Conservation (phyloP, 2,888 invertebrate species). For the Drosophila pseudotakahashii region DNA sequence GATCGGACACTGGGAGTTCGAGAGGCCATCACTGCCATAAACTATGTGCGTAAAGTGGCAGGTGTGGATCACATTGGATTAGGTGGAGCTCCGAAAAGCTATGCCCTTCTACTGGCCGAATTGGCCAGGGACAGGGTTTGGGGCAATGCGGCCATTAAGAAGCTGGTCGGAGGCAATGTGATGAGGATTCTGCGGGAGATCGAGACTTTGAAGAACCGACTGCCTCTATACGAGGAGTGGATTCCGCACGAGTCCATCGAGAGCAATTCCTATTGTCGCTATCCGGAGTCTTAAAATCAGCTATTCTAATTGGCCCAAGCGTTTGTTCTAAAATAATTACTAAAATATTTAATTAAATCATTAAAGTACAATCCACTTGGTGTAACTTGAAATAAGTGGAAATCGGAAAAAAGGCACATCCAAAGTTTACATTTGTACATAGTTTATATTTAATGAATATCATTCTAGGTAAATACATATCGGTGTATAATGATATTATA, state of each 20-base stretch:
- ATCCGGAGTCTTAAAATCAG: slow-evolving; percentile 84
- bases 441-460: slow-evolving; percentile 50
- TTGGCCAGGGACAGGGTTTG: slow-evolving; percentile 86
- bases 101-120: slow-evolving; percentile 87
- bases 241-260: slow-evolving; percentile 85
- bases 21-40: slow-evolving; percentile 86
- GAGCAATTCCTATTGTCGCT: slow-evolving; percentile 86
- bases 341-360: slow-evolving; percentile 20
- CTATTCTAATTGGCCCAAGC: slow-evolving; percentile 8
- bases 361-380: slow-evolving; percentile 13
- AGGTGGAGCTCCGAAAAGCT: slow-evolving; percentile 85
- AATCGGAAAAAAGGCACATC: neutral
- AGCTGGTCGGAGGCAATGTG: slow-evolving; percentile 87
- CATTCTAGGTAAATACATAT: slow-evolving; percentile 54
- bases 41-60: slow-evolving; percentile 87
- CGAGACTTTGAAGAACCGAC: slow-evolving; percentile 84
- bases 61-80: slow-evolving; percentile 89
- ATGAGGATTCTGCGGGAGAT: slow-evolving; percentile 86
- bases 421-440: slow-evolving; percentile 39
- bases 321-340: slow-evolving; percentile 32
- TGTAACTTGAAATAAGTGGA: neutral
- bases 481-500: slow-evolving; percentile 45
- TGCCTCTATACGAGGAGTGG: slow-evolving; percentile 85
- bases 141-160: slow-evolving; percentile 87
- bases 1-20: slow-evolving; percentile 82